Evolutionary conservation across 2,113 vertebrate species (phyloP).

Genomic region (Hippotragus niger): DNA sequence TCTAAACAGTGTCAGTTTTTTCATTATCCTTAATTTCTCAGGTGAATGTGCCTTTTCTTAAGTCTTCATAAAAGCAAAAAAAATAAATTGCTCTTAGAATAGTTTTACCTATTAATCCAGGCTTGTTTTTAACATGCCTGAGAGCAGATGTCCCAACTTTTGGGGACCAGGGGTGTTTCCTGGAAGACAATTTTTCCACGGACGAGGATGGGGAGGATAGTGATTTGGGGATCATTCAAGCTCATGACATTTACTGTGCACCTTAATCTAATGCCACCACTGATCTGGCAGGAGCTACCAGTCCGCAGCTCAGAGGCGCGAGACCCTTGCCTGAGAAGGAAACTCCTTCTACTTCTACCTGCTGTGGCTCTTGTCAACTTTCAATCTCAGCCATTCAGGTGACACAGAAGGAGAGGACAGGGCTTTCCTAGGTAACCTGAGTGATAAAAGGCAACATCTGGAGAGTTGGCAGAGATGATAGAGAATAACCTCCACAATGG

Average conservation of each 20-base stretch:
- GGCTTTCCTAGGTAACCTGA: not conserved
- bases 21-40: not conserved
- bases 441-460: not conserved
- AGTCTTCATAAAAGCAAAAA: not conserved
- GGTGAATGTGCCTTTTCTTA: not conserved
- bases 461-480: conserved; percentile 6
- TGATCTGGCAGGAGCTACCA: not conserved
- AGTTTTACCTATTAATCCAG: not conserved
- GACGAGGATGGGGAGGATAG: not conserved
- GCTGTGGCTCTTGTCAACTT: not conserved
- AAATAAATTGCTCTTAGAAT: not conserved
- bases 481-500: not conserved
- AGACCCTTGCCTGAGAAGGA: not conserved
- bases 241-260: not conserved
- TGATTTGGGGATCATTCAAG: not conserved
- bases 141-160: not conserved
- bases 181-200: not conserved
- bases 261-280: not conserved
- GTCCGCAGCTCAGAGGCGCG: not conserved
- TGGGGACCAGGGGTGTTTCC: not conserved
- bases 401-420: not conserved
- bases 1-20: not conserved
- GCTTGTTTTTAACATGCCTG: not conserved
- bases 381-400: not conserved
- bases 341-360: not conserved